Evolutionary conservation across 2,888 invertebrate species (phyloP).

Genomic region (Linyphia triangularis): DNA sequence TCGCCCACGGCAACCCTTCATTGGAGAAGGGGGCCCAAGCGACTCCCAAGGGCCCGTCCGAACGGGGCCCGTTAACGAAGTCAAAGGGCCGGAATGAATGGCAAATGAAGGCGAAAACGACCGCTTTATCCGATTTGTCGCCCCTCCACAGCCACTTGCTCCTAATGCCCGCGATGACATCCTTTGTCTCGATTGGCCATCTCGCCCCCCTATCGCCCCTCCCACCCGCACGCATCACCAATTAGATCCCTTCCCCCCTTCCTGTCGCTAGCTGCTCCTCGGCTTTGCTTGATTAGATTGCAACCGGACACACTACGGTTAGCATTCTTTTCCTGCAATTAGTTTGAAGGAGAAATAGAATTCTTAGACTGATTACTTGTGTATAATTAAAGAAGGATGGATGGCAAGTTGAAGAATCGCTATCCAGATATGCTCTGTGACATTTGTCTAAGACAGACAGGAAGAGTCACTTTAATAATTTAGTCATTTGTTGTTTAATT

Average conservation of each 20-base stretch:
- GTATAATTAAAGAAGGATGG: too few relatives aligned
- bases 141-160: constrained; percentile 44
- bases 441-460: too few relatives aligned
- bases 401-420: too few relatives aligned
- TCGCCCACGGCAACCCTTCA: constrained; percentile 47
- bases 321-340: background rate
- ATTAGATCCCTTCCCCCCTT: constrained; percentile 34
- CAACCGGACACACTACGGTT: constrained; percentile 24
- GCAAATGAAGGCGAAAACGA: constrained; percentile 75
- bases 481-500: too few relatives aligned
- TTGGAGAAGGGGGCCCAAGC: constrained; percentile 6
- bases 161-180: constrained; percentile 57
- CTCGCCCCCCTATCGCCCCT: background rate
- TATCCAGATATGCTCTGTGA: too few relatives aligned
- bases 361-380: background rate
- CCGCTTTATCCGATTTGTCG: constrained; percentile 74
- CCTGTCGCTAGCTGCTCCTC: constrained; percentile 13
- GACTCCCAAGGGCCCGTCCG: constrained; percentile 44
- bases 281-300: constrained; percentile 40
- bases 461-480: too few relatives aligned
- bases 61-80: constrained; percentile 72
- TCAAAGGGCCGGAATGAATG: constrained; percentile 74
- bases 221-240: constrained; percentile 40
- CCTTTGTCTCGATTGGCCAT: constrained; percentile 68
- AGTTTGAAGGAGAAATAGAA: background rate